Evolutionary conservation across 2,113 vertebrate genomes (phyloP), one percentile per base, ranked within the genome.

Genomic region (Triplophysa siluroides): DNA sequence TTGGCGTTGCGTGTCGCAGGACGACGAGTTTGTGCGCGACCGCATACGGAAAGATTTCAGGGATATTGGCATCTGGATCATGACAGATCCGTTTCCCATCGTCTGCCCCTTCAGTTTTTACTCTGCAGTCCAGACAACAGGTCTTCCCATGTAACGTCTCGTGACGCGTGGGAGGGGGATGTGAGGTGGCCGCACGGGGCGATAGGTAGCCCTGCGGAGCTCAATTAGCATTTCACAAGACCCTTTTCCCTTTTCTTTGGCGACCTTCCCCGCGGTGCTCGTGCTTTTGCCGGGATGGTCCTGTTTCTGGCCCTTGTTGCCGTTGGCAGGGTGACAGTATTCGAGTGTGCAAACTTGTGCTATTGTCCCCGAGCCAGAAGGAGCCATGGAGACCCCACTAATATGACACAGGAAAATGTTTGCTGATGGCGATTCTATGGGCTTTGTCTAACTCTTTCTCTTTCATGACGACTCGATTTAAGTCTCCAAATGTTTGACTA

Each of bases 341-440:
- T 98, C 96, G 95, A 99, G 98, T 99, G 98, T 98, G 97, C 95
- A 99, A 99, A 98, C 98, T 98, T 97, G 96, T 96, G 96, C 96
- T 94, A 98, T 99, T 99, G 98, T 99, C 95, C 93, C 86, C 85
- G 79, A 94, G 93, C 95, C 96, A 95, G 94, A 93, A 95, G 96
- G 95, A 97, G 95, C 96, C 96, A 98, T 99, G 98, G 98, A 97
- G 96, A 99, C 97, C 93, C 94, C 93, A 93, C 93, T 99, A 97
- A 98, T 97, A 98, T 97, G 97, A 98, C 96, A 97, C 96, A 98
- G 96, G 97, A 98, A 99, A 99, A 98, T 99, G 98, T 99, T 98
- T 98, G 96, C 97, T 98, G 97, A 99, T 99, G 97, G 98, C 96
- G 96, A 96, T 98, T 99, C 97, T 99, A 99, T 99, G 97, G 97